Base-by-base conservation (phyloP, 2,797 vertebrate genomes). In the Austrolebias charrua region DNA sequence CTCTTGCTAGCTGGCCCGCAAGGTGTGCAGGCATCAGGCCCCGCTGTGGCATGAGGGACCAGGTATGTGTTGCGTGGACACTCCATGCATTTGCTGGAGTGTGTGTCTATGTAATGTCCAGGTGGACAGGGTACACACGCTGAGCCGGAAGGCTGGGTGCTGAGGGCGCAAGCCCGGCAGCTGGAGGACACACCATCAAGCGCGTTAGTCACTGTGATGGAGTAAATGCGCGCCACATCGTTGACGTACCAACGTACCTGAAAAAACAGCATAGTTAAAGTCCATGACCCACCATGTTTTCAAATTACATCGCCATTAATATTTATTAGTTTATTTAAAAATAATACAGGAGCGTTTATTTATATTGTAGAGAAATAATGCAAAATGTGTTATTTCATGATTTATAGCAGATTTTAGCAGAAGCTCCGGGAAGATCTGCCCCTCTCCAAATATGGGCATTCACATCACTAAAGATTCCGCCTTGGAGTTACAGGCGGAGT, bases 1-100 rank as follows among this genome's bases (percentile, higher is more conserved):
- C 93, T 98, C 62, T 55, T 93, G 88, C 96, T 98, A 56, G 89
- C 94, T 1, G 96, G 96, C n/a, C 97, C 98, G 42, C 98, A 99
- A 0, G 93, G 86, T 75, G 94, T 87, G 79, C 98, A 99, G 50
- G 95, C 93, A 2, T 95, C 95, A 8, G 48, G 79, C 42, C 95
- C 94, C 0, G 93, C 94, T 18, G 94, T 89, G 66, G 94, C 87
- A 54, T 95, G 95, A 44, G 95, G 76, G 47, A 94, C 91, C 19
- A 98, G 93, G 89, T 94, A 94, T 0, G 95, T 96, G 88, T 96
- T 90, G 11, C n/a, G 77, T 0, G 95, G 95, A 75, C 98, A 99
- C 83, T 98, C 95, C 50, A 87, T 84, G 87, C 97, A 99, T 86
- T 91, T 93, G 88, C 91, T 98, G 76, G 60, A 96, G 67, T 84